phyloP scores from a whole-genome alignment of 2,113 vertebrate genomes.

The Lagopus leucura region DNA sequence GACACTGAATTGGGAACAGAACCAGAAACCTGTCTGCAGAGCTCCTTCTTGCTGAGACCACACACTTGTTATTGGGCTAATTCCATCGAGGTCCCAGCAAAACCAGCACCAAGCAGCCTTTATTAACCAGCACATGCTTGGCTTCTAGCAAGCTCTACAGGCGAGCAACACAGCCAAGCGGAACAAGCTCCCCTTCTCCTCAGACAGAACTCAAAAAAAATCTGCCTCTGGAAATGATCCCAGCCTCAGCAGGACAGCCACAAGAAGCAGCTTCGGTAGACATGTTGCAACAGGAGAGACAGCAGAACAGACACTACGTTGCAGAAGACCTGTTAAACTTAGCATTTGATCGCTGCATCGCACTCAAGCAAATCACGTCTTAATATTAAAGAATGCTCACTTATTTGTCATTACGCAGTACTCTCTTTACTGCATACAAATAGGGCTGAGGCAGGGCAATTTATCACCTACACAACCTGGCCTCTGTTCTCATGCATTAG shows the following conservation, averaged over 20 bases:
- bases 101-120: not conserved
- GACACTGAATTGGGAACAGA: constrained; percentile 44
- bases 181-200: not conserved
- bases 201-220: not conserved
- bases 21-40: constrained; percentile 64
- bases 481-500: not conserved
- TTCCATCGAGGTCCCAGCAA: not conserved
- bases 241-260: not conserved
- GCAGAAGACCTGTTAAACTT: not conserved
- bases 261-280: not conserved
- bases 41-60: constrained; percentile 54
- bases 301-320: not conserved
- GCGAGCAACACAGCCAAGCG: constrained; percentile 1
- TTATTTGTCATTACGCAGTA: not conserved
- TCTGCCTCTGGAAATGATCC: not conserved
- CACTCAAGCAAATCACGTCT: not conserved
- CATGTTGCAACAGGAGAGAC: not conserved
- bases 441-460: not conserved
- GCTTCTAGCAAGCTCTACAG: not conserved
- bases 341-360: not conserved
- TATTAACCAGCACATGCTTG: constrained; percentile 42
- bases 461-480: not conserved
- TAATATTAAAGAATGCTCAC: not conserved
- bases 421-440: not conserved
- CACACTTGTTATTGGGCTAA: constrained; percentile 45